Evolutionary conservation across 2,888 invertebrate species (phyloP), one percentile per base, ranked within the genome.

Genomic region (Mythimna pallens): DNA sequence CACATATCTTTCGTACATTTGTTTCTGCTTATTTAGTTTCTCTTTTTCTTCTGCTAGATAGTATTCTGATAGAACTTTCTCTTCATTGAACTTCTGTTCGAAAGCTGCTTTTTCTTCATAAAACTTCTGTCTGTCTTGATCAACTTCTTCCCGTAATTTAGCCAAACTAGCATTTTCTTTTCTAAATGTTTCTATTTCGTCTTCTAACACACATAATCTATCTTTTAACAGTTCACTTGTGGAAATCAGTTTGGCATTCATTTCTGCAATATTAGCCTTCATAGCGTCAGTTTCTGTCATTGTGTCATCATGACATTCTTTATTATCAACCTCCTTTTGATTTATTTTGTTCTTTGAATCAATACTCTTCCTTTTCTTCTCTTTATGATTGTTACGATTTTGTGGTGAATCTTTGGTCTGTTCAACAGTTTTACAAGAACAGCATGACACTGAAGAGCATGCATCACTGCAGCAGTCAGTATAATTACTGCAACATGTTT

Each of bases 1-100:
- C 34, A 97, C 95, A 92, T 98, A 97, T 83, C 96, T 97, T 65
- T 98, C 97, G 87, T 97, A 97, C 66, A 97, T 97, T 77, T 96
- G 94, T 87, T 97, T 97, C 85, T 98, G 97, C 78, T 97, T 97
- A n/a, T 94, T 93, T 12, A 98, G 90, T 89, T 97, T 97, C 85
- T 97, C 97, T 80, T 97, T 97, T 90, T 98, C 98, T 86, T 98
- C 97, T 75, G 97, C 97, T 85, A 98, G 90, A 90, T 97, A 97
- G 83, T 97, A 97, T 89, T 97, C 97, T 36, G 97, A 94, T 83
- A 97, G 95, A 65, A 97, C 97, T 89, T 97, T 97, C 79, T 98
- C 97, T 90, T 97, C 97, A 88, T 97, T 97, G 47, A 97, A 94
- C 72, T 97, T 97, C 73, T 97, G 97, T 89, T 97, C 96, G 85